Conservation (phyloP, 2,797 vertebrate genomes). For the Orientallactaga sibirica region DNA sequence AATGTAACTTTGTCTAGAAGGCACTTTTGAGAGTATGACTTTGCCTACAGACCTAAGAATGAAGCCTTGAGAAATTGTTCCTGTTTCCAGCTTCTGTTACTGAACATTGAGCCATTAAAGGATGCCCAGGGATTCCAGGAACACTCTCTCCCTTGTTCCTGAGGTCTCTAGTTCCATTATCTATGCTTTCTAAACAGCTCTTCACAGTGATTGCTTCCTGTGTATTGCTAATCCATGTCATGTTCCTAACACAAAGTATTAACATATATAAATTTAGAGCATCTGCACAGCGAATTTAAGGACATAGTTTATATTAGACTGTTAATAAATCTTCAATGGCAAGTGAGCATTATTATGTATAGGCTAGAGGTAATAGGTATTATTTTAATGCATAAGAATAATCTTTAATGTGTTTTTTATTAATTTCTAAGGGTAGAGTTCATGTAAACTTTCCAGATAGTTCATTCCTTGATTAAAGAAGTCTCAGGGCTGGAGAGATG, state of each 20-base stretch:
- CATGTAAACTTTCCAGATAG: not conserved
- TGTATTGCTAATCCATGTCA: not conserved
- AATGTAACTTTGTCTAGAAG: not conserved
- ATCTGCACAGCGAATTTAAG: constrained; percentile 23
- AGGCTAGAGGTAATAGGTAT: not conserved
- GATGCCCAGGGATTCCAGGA: not conserved
- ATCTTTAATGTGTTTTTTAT: constrained; percentile 1
- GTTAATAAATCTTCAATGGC: not conserved
- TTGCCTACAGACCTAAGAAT: constrained; percentile 27
- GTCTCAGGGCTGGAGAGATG: not conserved
- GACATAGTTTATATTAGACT: not conserved
- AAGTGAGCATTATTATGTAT: not conserved
- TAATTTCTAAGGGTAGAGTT: constrained; percentile 1
- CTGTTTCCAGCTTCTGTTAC: not conserved
- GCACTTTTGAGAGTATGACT: not conserved
- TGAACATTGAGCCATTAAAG: not conserved
- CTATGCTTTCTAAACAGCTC: not conserved
- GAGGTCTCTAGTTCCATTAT: not conserved
- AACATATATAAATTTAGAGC: not conserved
- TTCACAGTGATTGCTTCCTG: not conserved
- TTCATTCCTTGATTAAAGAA: constrained; percentile 28
- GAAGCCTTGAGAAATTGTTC: not conserved
- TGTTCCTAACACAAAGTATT: not conserved
- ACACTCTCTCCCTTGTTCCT: not conserved
- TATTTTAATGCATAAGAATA: not conserved